Percentiles rank a stretch among this genome's conserved stretches.
These are phyloP conservation scores for Cryptocephalus moraei DNA, from an alignment of 2,888 invertebrate genomes.

Conservation along the genomic window DNA sequence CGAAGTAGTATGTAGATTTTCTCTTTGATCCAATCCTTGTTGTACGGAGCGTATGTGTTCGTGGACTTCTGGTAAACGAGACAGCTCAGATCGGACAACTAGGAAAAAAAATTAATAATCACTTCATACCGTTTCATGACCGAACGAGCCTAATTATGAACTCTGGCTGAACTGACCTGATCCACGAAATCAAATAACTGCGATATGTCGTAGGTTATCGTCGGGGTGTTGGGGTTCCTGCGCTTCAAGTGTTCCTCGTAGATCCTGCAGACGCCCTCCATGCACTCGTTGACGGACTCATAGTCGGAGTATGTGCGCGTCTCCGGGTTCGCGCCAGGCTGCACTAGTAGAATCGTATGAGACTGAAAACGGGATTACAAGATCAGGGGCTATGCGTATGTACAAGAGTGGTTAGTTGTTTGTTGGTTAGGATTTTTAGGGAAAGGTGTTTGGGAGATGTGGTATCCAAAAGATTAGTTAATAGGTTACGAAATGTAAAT, in stretches of 20 bases:
- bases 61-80: conserved; percentile 93
- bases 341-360: conserved; percentile 94
- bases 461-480: no score
- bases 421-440: no score
- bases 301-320: conserved; percentile 97
- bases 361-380: conserved; percentile 49
- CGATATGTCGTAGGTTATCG: conserved; percentile 96
- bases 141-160: background rate
- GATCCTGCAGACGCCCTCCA: conserved; percentile 98
- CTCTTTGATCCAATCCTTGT: conserved; percentile 99
- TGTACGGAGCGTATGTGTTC: conserved; percentile 95
- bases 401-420: no score
- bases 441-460: no score
- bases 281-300: conserved; percentile 94
- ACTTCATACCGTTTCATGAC: no score
- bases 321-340: conserved; percentile 87
- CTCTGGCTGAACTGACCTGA: conserved; percentile 44
- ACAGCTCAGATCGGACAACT: conserved; percentile 88
- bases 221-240: conserved; percentile 88
- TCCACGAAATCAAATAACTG: conserved; percentile 98
- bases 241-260: conserved; percentile 97
- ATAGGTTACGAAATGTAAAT: no score
- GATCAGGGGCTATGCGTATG: no score
- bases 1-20: conserved; percentile 92
- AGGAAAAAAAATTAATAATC: conserved; percentile 12